Evolutionary conservation across 2,888 invertebrate species (phyloP), one percentile per base, ranked within the genome.

Genomic region (Scaptomyza reducta): DNA sequence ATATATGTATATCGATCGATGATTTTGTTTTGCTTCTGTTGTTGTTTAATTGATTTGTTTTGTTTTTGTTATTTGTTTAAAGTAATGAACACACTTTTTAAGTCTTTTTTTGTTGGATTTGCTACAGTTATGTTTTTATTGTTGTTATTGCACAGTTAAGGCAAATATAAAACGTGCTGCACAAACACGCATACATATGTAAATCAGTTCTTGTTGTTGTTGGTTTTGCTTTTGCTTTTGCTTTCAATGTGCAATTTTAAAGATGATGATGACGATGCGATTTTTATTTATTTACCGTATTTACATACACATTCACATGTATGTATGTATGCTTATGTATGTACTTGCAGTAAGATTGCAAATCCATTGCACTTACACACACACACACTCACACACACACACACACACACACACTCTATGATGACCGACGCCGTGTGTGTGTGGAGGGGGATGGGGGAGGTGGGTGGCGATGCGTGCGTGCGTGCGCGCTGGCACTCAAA

Each of bases 61-160:
- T 31, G 44, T 45, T 16, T 57, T 53, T 46, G 59, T 31, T 47
- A 6, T 51, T 65, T 61, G 53, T 67, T 86, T 82, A 88, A 86
- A 77, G 86, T 88, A 88, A 84, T 84, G 84, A 84, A 84, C 84
- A 84, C 84, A 86, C 70, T 63, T 75, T 57, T 71, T 41, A 77
- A 84, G 88, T 88, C 88, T 87, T 84, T 49, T 33, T 33, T 87
- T 88, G 70, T 87, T 73, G 70, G 38, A 60, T 59, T 77, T 70
- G 63, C 29, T 18, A 11, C 47, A 50, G 75, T 60, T 72, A 55
- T 47, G 64, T 49, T 58, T 51, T 40, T 57, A 14, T 47, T 60
- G 27, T 33, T 56, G 62, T 58, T 7, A 7, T 58, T 51, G 35
- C 31, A 63, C 50, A 47, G 14, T 35, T 53, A n/a, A 41, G 16